phyloP scores from a whole-genome alignment of 2,113 vertebrate species.

The Lates calcarifer region DNA sequence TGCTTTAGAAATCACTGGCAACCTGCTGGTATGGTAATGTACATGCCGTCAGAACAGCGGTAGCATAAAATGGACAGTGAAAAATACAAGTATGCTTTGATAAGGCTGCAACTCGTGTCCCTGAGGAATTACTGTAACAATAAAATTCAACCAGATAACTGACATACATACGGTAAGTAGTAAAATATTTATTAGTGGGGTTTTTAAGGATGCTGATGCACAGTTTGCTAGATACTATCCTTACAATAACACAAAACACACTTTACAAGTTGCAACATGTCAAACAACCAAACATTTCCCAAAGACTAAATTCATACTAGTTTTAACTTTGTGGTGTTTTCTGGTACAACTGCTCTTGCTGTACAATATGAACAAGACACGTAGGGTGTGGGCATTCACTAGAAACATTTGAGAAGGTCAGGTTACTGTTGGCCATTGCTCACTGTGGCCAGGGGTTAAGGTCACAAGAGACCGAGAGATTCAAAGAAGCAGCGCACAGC shows the following conservation, averaged over 20 bases:
- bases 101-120: slow-evolving; percentile 37
- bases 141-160: slow-evolving; percentile 26
- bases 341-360: not conserved
- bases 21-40: slow-evolving; percentile 65
- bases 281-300: not conserved
- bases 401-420: slow-evolving; percentile 68
- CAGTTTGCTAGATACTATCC: not conserved
- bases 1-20: slow-evolving; percentile 71
- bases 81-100: slow-evolving; percentile 58
- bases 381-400: slow-evolving; percentile 26
- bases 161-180: slow-evolving; percentile 1
- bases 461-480: slow-evolving; percentile 60
- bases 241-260: not conserved
- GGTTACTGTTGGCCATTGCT: slow-evolving; percentile 57
- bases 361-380: slow-evolving; percentile 37
- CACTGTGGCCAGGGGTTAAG: slow-evolving; percentile 64
- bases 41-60: slow-evolving; percentile 45
- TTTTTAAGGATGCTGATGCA: not conserved
- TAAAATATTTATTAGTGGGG: slow-evolving; percentile 1
- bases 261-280: slow-evolving; percentile 6
- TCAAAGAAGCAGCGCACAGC: slow-evolving; percentile 43
- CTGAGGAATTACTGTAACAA: slow-evolving; percentile 31
- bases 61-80: slow-evolving; percentile 65
- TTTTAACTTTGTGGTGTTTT: not conserved
- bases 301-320: not conserved